A percentile compares a stretch with the other conserved stretches of the same genome.
Evolutionary conservation across 1,140 invertebrate species (phyloP).

Genomic region (Micrasema minimum): DNA sequence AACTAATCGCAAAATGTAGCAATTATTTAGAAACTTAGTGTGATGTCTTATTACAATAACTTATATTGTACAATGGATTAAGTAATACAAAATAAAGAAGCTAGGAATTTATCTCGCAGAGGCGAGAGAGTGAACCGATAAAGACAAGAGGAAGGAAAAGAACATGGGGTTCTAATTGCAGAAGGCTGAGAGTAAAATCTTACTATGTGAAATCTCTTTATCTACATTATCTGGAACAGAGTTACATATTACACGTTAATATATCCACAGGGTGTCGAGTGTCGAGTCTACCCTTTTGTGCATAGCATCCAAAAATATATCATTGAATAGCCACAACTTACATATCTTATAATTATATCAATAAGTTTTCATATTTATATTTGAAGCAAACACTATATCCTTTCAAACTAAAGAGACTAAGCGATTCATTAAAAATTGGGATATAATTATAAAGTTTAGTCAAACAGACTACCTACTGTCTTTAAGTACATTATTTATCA

Average conservation of each 20-base stretch:
- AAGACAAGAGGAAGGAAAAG: no score
- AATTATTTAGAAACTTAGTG: conserved; percentile 12
- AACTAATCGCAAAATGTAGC: conserved; percentile 14
- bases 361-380: conserved; percentile 47
- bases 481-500: conserved; percentile 52
- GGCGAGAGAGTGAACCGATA: no score
- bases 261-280: conserved; percentile 1
- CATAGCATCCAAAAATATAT: conserved; percentile 53
- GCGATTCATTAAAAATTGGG: conserved; percentile 49
- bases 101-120: no score
- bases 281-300: conserved; percentile 38
- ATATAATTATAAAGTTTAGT: conserved; percentile 43
- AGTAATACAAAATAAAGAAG: no score
- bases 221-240: background rate
- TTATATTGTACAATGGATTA: conserved; percentile 10
- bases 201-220: no score
- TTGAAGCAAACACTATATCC: conserved; percentile 52
- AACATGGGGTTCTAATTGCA: no score
- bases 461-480: conserved; percentile 51
- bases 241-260: background rate
- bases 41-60: conserved; percentile 24
- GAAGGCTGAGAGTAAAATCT: no score
- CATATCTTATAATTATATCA: conserved; percentile 51
- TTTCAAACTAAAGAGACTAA: conserved; percentile 50
- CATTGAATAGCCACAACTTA: conserved; percentile 52